Evolutionary conservation across 2,888 invertebrate genomes (phyloP), one percentile per base, ranked within the genome.

Genomic region (Leistus spinibarbis): DNA sequence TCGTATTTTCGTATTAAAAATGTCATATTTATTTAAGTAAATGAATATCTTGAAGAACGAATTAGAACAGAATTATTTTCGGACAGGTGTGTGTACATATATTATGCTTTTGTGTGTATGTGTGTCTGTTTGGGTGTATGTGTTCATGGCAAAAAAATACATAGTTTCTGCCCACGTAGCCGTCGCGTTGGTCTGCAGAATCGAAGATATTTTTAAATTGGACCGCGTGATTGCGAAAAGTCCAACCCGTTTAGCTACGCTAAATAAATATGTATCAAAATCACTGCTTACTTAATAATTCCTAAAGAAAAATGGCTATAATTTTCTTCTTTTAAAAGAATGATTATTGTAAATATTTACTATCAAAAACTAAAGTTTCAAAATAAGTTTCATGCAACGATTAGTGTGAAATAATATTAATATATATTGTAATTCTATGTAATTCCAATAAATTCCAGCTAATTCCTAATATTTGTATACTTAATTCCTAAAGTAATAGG

Each of bases 101-200:
- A n/a, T n/a, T n/a, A n/a, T n/a, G n/a, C n/a, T n/a, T n/a, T n/a
- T n/a, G n/a, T n/a, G n/a, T 20, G 10, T 10, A 40, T 27, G 24
- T 66, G 16, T 60, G 64, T 65, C 24, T 19, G 23, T 56, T 17
- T 64, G 24, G 19, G 27, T 13, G 57, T 7, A 5, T 10, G 57
- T 20, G 20, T 57, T 19, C 57, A 71, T 67, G 56, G 65, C 65
- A 73, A 73, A 17, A n/a, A 73, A 67, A 73, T 73, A 73, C 66
- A 73, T 73, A 73, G 57, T 73, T 73, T 73, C 73, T 20, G 24
- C 73, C 73, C 73, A 73, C 73, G 64, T n/a, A 24, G 1, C 54
- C 71, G 66, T 73, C 62, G 54, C 73, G 73, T 73, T 73, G 73
- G 73, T 73, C 73, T 66, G 73, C 60, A 60, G 73, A 73, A 73